Evolutionary conservation across 1,140 invertebrate genomes (phyloP), one percentile per base, ranked within the genome.

Genomic region (Heliconius hermathena): DNA sequence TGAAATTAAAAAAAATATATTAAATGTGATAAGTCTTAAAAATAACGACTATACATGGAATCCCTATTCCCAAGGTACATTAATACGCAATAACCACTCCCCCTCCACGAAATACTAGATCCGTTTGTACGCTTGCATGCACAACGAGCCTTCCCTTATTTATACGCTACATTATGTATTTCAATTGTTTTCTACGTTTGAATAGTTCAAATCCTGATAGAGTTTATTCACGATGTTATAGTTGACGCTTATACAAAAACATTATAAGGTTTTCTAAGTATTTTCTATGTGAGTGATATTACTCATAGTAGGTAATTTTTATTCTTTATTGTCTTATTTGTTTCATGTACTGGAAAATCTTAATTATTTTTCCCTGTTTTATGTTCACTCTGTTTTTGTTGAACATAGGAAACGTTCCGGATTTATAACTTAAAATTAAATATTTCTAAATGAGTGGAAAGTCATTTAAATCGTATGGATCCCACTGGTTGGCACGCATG

Each of bases 41-140:
- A 66, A 66, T 29, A 22, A 66, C 13, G 2, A 29, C 11, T 16
- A n/a, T 66, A 66, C 26, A 66, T 76, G 74, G 60, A 22, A 76
- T 46, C 60, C 74, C 74, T 76, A 49, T 8, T 26, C 60, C 22
- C 38, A 26, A 60, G 82, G 83, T 83, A 87, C 88, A 93, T 93
- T 93, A 91, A 91, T 91, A 91, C 89, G 89, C 89, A 89, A 87
- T 82, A 84, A 87, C 77, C 88, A 88, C 91, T 88, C 91, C 90
- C 88, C 85, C 78, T 81, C 86, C 89, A 89, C 90, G 90, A 92
- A 89, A 88, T 88, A 87, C 88, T 91, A 91, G 90, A 90, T 89
- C 88, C 85, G 90, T 89, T 91, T 89, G 85, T 90, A 84, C 84
- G 85, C 78, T 80, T 81, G 60, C 60, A 80, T 81, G 76, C 86